Percentiles rank a stretch among this genome's conserved stretches.
phyloP scores from a whole-genome alignment of 2,113 vertebrate species.

The Camarhynchus parvulus region DNA sequence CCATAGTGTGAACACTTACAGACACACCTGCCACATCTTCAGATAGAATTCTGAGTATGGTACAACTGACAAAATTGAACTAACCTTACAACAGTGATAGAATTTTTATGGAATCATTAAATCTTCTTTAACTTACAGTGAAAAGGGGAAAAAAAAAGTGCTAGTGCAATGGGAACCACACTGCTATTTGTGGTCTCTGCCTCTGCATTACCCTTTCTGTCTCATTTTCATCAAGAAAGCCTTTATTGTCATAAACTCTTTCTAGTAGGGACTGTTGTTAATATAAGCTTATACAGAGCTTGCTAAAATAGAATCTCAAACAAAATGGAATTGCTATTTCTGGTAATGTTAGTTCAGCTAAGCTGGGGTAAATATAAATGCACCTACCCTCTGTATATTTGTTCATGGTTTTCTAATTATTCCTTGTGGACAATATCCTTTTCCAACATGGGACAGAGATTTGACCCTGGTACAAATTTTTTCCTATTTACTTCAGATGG shows the following conservation, averaged over 20 bases:
- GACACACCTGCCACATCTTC: not conserved
- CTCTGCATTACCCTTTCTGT: not conserved
- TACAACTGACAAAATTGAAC: not conserved
- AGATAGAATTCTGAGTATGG: not conserved
- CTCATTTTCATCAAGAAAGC: not conserved
- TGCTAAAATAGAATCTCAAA: constrained; percentile 25
- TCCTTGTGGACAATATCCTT: not conserved
- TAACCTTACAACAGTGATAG: not conserved
- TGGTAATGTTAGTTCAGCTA: constrained; percentile 1
- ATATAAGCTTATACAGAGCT: not conserved
- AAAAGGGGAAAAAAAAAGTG: not conserved
- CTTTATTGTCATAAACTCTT: not conserved
- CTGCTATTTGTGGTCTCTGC: not conserved
- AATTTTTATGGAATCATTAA: not conserved
- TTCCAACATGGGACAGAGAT: not conserved
- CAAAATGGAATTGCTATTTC: constrained; percentile 1
- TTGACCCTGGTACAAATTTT: not conserved
- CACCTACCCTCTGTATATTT: not conserved
- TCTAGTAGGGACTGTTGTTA: not conserved
- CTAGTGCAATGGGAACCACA: not conserved
- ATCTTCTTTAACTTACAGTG: not conserved
- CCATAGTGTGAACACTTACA: not conserved
- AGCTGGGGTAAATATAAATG: constrained; percentile 22
- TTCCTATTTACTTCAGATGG: not conserved
- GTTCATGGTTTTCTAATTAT: constrained; percentile 30